Evolutionary conservation across 2,113 vertebrate genomes (phyloP), one percentile per base, ranked within the genome.

Genomic region (Menura novaehollandiae): DNA sequence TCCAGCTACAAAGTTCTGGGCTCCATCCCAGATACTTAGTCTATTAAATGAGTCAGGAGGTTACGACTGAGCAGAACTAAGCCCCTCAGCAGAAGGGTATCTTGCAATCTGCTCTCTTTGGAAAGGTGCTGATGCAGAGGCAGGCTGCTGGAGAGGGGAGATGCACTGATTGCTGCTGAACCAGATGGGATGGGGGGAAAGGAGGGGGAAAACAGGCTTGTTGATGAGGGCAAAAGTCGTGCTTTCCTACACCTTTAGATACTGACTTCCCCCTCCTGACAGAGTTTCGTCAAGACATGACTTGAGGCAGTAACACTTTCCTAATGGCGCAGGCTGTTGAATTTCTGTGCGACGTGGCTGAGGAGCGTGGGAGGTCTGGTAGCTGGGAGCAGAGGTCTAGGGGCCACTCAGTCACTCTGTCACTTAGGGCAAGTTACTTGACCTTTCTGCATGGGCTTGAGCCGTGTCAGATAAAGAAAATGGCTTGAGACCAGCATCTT

Each of bases 1-100:
- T 47, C 88, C 93, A 94, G 91, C 96, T 87, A 95, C 95, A 91
- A 93, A 94, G 92, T 69, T 93, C 92, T 96, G 95, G 95, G 95
- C 73, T 96, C 80, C 33, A 49, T 95, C 96, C 96, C 96, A 96
- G 86, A 85, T 47, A 53, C 64, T 92, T 69, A 66, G 83, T 92
- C 88, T 69, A 82, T 95, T 85, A 94, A 95, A 79, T 28, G 80
- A 96, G 95, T 85, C 88, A 68, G 95, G 92, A 91, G 93, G 96
- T 96, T 95, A 62, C 0, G 6, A 60, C 27, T 97, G 95, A 95
- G 94, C 69, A 91, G 79, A 80, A 41, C 81, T 53, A 35, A 89
- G 64, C 67, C 91, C 73, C 43, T 67, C 43, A 88, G 93, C 95
- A 88, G 84, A 85, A 88, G 35, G n/a, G 63, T 63, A 49, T 66